Base-by-base conservation (phyloP, 2,113 vertebrate genomes). In the Strix uralensis region DNA sequence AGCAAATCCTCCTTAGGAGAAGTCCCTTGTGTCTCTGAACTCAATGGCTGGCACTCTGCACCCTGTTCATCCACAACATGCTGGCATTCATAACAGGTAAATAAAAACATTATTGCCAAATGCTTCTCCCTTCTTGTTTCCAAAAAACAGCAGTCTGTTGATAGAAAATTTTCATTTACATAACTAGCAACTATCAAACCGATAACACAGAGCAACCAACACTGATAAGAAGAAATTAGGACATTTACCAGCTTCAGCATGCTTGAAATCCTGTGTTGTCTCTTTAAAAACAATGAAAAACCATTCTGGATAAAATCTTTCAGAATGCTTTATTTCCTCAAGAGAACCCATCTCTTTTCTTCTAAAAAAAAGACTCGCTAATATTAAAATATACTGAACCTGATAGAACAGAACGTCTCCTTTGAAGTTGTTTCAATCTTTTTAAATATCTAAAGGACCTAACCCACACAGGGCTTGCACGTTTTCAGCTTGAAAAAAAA, bases 351-450 rank as follows among this genome's bases (percentile, higher is more conserved):
- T 93, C 79, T 95, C 74, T 96, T 92, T 93, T 92, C 87, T 91
- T 83, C 66, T 79, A 59, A 59, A 93, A 89, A 80, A 71, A 72
- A 38, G 8, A 18, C 81, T 93, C 36, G 2, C 84, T 97, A 95
- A 95, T 95, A 95, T 96, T 97, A 95, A 97, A 97, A 97, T 96
- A 91, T 88, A 93, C 91, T 73, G 74, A 97, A 97, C 96, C 94
- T 95, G 94, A 94, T 97, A 95, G 95, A 97, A 96, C 95, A 97
- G 94, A 97, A 92, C 23, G 11, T 92, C 95, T 96, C 95, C 96
- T 97, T 95, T 97, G 96, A 97, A 95, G 95, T 97, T 93, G 86
- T 74, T 97, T 97, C 95, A 96, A 94, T 95, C 94, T 95, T 95
- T 96, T 96, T 95, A 97, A 97, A 90, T 97, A 96, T 97, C 96